Conservation (phyloP, 2,888 invertebrate genomes). For the Campoletis raptor region DNA sequence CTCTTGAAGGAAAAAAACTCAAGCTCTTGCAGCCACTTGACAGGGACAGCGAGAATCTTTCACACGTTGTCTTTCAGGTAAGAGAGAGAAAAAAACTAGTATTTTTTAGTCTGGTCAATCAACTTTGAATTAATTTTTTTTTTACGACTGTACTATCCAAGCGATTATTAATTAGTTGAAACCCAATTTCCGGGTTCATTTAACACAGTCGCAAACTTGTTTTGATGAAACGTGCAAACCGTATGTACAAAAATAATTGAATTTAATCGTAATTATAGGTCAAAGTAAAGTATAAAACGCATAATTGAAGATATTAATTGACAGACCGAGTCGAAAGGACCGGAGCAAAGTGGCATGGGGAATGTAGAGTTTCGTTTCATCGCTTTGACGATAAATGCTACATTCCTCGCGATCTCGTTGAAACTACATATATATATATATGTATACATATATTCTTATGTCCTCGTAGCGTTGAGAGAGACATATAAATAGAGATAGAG, state of each 20-base stretch:
- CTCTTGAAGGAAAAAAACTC: slow-evolving; percentile 92
- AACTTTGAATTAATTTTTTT: not conserved
- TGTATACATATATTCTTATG: not conserved
- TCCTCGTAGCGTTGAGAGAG: slow-evolving; percentile 11
- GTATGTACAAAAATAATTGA: not conserved
- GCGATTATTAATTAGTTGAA: not conserved
- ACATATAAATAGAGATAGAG: slow-evolving; percentile 25
- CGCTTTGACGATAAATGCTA: slow-evolving; percentile 27
- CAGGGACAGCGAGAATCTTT: slow-evolving; percentile 93
- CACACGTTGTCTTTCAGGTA: slow-evolving; percentile 96
- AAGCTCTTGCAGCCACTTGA: slow-evolving; percentile 93
- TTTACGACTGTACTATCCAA: not conserved
- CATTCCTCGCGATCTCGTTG: slow-evolving; percentile 34
- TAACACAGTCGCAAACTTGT: not conserved
- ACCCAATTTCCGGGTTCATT: not conserved
- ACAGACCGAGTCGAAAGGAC: not conserved
- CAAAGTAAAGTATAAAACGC: not conserved
- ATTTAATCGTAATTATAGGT: not conserved
- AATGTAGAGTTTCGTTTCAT: slow-evolving; percentile 19
- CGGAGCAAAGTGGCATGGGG: not conserved
- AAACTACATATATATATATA: slow-evolving; percentile 4
- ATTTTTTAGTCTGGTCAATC: not conserved
- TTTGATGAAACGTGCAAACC: not conserved
- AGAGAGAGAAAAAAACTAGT: not conserved
- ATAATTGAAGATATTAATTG: slow-evolving; percentile 10